phyloP scores from a whole-genome alignment of 2,797 vertebrate species.

The Momotus momota region DNA sequence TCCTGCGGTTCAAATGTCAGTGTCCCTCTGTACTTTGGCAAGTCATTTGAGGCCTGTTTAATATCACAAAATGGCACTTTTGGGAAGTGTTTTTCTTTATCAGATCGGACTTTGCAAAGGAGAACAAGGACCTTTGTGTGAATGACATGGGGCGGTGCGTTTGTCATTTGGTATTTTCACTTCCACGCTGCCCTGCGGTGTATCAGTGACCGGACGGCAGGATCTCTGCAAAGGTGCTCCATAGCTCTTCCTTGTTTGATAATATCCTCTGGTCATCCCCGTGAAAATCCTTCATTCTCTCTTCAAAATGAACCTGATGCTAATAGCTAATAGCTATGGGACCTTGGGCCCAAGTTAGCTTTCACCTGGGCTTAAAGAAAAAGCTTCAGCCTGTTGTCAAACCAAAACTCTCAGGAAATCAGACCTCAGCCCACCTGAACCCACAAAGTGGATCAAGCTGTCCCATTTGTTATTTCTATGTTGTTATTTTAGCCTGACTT shows the following conservation, averaged over 20 bases:
- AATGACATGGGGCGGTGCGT: neutral
- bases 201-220: neutral
- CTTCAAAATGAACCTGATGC: neutral
- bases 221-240: neutral
- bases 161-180: neutral
- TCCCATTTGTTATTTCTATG: neutral
- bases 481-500: neutral
- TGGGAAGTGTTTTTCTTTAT: slow-evolving; percentile 11
- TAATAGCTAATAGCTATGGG: neutral
- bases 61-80: slow-evolving; percentile 10
- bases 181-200: neutral
- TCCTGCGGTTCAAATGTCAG: slow-evolving; percentile 41
- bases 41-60: slow-evolving; percentile 2
- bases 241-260: neutral
- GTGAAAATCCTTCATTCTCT: neutral
- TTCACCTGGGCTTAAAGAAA: neutral
- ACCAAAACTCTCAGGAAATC: neutral
- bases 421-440: neutral
- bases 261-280: neutral
- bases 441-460: neutral
- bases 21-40: neutral
- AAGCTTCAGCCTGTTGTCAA: neutral
- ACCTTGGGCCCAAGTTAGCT: neutral
- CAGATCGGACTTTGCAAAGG: neutral
- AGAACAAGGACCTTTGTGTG: neutral